These are phyloP conservation scores for Coptodon rendalli DNA, from an alignment of 2,113 vertebrate genomes.

Conservation along the genomic window DNA sequence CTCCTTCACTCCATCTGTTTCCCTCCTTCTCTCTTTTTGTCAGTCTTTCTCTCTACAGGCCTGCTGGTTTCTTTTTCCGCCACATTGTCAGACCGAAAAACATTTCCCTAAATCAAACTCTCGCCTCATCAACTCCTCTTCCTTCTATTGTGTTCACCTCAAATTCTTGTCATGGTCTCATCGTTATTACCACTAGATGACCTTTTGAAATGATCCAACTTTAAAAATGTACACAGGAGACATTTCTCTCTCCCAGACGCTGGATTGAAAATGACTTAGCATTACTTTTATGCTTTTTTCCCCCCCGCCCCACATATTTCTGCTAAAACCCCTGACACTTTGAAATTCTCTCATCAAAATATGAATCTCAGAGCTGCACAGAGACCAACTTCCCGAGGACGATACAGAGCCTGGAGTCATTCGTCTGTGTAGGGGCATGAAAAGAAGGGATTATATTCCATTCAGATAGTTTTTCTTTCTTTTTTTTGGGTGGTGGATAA, in stretches of 20 bases:
- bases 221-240: neutral
- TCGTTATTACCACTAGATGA: slow-evolving; percentile 1
- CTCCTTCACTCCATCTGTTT: neutral
- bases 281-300: slow-evolving; percentile 43
- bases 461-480: slow-evolving; percentile 21
- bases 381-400: slow-evolving; percentile 24
- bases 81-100: neutral
- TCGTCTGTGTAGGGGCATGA: slow-evolving; percentile 48
- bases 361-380: slow-evolving; percentile 47
- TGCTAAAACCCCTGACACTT: slow-evolving; percentile 44
- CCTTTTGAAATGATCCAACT: slow-evolving; percentile 19
- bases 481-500: neutral
- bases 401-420: slow-evolving; percentile 35
- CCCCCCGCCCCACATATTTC: neutral
- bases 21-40: neutral
- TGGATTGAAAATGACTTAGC: slow-evolving; percentile 18
- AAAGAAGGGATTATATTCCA: slow-evolving; percentile 60
- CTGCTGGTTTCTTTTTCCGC: neutral
- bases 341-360: slow-evolving; percentile 56
- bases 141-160: neutral
- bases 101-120: slow-evolving; percentile 15
- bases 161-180: neutral
- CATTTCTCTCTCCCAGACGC: neutral
- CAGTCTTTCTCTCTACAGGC: neutral
- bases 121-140: neutral